A percentile compares a stretch with the other conserved stretches of the same genome.
Conservation (phyloP, 2,797 vertebrate species). For the Toxotes lorentzi region DNA sequence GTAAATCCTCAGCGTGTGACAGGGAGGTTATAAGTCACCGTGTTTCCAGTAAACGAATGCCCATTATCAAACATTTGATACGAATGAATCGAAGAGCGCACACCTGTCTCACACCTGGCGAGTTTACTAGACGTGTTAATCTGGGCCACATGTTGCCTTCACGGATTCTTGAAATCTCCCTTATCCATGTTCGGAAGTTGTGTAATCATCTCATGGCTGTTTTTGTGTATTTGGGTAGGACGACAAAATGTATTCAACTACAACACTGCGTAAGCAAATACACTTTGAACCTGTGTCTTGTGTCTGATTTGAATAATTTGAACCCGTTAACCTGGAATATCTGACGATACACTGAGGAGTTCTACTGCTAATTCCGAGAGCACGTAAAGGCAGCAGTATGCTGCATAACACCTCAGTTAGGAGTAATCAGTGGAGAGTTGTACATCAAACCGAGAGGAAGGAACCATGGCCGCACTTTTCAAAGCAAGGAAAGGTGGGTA, state of each 20-base stretch:
- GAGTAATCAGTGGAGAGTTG: neutral
- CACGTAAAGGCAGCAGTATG: conserved; percentile 42
- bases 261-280: neutral
- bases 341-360: neutral
- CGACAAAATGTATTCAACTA: neutral
- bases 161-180: neutral
- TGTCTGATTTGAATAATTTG: neutral
- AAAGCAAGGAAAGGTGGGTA: conserved; percentile 82
- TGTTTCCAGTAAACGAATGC: neutral
- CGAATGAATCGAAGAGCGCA: too few species aligned
- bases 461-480: conserved; percentile 81
- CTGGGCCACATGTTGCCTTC: neutral
- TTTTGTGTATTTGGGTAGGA: neutral
- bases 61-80: neutral
- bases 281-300: neutral
- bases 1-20: too few species aligned
- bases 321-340: neutral
- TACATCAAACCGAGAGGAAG: neutral
- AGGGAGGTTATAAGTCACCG: too few species aligned
- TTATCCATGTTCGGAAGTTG: neutral
- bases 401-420: conserved; percentile 9
- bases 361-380: conserved; percentile 6
- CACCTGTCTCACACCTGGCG: neutral
- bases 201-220: neutral
- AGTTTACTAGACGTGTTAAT: neutral